Percentiles rank a stretch among this genome's conserved stretches.
These are phyloP conservation scores for Resseliella maxima DNA, from an alignment of 2,888 invertebrate genomes.

Conservation along the genomic window DNA sequence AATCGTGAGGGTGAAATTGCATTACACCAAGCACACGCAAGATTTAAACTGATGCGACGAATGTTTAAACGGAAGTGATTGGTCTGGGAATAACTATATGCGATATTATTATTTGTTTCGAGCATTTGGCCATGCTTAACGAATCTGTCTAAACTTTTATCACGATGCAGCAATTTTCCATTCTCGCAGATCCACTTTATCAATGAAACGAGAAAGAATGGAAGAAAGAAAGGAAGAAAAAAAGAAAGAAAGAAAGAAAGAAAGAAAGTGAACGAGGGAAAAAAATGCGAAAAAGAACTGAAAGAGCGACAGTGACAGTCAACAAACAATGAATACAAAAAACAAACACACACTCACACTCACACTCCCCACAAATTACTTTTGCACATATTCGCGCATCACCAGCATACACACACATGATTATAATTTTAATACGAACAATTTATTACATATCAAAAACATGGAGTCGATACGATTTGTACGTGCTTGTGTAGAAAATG, in stretches of 20 bases:
- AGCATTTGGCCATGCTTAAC: background rate
- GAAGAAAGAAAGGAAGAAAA: background rate
- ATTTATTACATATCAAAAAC: constrained; percentile 28
- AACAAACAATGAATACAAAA: no score
- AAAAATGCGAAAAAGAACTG: background rate
- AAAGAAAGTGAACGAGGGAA: no score
- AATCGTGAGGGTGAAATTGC: background rate
- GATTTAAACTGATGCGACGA: background rate
- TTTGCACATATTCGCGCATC: background rate
- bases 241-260: background rate
- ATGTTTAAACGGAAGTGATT: constrained; percentile 4
- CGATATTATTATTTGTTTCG: background rate
- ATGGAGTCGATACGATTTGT: constrained; percentile 4
- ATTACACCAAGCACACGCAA: background rate
- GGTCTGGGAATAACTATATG: background rate
- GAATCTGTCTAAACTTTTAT: background rate
- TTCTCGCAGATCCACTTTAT: background rate
- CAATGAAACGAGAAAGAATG: background rate
- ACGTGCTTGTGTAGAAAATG: background rate
- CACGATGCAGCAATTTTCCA: background rate
- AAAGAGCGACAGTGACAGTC: background rate
- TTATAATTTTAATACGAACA: constrained; percentile 22
- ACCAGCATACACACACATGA: background rate
- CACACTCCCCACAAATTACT: no score
- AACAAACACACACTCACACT: no score